phyloP scores from a whole-genome alignment of 2,113 vertebrate genomes.

The Eublepharis macularius region DNA sequence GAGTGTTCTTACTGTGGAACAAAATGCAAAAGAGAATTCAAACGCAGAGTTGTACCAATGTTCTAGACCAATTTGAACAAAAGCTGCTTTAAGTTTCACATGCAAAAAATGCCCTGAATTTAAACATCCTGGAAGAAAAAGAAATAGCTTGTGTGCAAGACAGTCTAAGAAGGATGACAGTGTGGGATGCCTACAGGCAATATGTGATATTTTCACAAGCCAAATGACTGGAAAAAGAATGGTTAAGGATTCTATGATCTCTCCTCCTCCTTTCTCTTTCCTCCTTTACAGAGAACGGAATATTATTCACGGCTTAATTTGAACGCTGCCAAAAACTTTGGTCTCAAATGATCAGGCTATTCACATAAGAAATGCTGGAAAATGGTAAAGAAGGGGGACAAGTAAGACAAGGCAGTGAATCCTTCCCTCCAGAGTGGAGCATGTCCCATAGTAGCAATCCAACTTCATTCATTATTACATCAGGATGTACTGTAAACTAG shows the following conservation, averaged over 20 bases:
- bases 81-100: background rate
- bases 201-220: constrained; percentile 31
- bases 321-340: background rate
- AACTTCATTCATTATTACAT: background rate
- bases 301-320: background rate
- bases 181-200: constrained; percentile 28
- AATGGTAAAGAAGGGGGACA: background rate
- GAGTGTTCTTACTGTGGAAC: background rate
- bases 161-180: background rate
- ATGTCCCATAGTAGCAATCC: background rate
- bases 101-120: background rate
- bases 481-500: background rate
- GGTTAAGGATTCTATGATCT: constrained; percentile 20
- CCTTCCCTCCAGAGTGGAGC: background rate
- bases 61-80: background rate
- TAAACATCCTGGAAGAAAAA: constrained; percentile 17
- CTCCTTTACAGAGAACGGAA: background rate
- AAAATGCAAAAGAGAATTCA: background rate
- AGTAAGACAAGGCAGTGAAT: background rate
- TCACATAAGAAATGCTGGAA: background rate
- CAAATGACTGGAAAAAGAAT: constrained; percentile 14
- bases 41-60: background rate
- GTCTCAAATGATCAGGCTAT: background rate
- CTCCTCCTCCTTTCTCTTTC: background rate
- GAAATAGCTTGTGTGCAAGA: constrained; percentile 36